A percentile compares a stretch with the other conserved stretches of the same genome.
Conservation (phyloP, 2,888 invertebrate species). For the Campopleginae sp. region DNA sequence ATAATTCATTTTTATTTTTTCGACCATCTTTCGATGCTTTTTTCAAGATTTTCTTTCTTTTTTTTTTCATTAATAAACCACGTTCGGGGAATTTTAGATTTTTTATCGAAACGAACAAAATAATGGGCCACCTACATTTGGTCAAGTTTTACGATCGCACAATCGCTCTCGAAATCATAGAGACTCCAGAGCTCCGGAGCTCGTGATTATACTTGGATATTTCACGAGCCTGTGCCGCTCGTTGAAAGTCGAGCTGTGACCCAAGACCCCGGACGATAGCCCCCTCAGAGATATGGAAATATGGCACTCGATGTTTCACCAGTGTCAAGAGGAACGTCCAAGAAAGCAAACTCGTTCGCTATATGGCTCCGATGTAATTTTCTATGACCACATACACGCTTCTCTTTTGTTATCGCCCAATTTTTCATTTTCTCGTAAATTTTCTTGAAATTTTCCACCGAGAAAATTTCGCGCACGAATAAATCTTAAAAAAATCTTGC, state of each 20-base stretch:
- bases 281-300: slow-evolving; percentile 74
- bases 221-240: slow-evolving; percentile 71
- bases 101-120: slow-evolving; percentile 1
- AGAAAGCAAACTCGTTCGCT: slow-evolving; percentile 43
- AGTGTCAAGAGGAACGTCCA: slow-evolving; percentile 71
- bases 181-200: slow-evolving; percentile 45
- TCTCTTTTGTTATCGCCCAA: not conserved
- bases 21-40: not conserved
- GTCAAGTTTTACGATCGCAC: not conserved
- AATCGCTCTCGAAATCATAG: slow-evolving; percentile 46
- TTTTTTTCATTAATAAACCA: not conserved
- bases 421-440: slow-evolving; percentile 1
- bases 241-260: slow-evolving; percentile 74
- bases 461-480: not conserved
- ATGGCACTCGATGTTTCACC: slow-evolving; percentile 68
- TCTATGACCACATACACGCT: not conserved
- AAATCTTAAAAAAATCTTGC: not conserved
- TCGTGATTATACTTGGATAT: slow-evolving; percentile 61
- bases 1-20: not conserved
- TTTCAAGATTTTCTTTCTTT: not conserved
- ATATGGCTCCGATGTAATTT: slow-evolving; percentile 34
- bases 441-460: not conserved
- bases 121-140: slow-evolving; percentile 30
- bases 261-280: slow-evolving; percentile 80
- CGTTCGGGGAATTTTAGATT: not conserved